Base-by-base conservation (phyloP, 2,797 vertebrate species). In the Melanotaenia trifasciata region DNA sequence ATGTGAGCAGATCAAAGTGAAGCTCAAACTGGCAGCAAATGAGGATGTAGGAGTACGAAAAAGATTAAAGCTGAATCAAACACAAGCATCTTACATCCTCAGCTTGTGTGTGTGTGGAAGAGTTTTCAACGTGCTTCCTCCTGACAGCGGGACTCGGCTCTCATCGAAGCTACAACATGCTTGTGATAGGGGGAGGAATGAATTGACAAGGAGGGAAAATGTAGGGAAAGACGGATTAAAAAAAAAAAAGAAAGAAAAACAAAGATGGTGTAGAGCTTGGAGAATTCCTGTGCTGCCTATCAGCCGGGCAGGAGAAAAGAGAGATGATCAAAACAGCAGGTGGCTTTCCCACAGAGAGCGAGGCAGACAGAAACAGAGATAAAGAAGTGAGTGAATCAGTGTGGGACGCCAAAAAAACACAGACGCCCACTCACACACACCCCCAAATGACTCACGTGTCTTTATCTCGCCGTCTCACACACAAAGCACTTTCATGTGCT, bases 261-360 rank as follows among this genome's bases (percentile, higher is more conserved):
- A 36, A n/a, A 12, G 35, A 54, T 11, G 59, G 6, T 18, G 53
- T 58, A 7, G 72, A 53, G 70, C 62, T 81, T 83, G 33, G 62
- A 84, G 77, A 70, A 40, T 77, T 65, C 14, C 14, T 1, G 26
- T 60, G 64, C 43, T 26, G 68, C 77, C 84, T 84, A 85, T 90
- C 87, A 78, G 81, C 76, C 61, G 74, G 77, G 78, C 62, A 33
- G 80, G 74, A 74, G 83, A 73, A 79, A 78, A 74, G 51, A 63
- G 76, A 65, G 75, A 80, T 63, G 79, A 87, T 87, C 85, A 88
- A 91, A 90, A 90, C 87, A 87, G 84, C 89, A 93, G 89, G 90
- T 92, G 89, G 86, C 70, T 87, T 79, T 74, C 88, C 85, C 83
- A 80, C 67, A 64, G 71, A 74, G 72, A 64, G 59, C 70, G 60